phyloP scores from a whole-genome alignment of 2,888 invertebrate species.

The Drepanosiphum platanoidis region DNA sequence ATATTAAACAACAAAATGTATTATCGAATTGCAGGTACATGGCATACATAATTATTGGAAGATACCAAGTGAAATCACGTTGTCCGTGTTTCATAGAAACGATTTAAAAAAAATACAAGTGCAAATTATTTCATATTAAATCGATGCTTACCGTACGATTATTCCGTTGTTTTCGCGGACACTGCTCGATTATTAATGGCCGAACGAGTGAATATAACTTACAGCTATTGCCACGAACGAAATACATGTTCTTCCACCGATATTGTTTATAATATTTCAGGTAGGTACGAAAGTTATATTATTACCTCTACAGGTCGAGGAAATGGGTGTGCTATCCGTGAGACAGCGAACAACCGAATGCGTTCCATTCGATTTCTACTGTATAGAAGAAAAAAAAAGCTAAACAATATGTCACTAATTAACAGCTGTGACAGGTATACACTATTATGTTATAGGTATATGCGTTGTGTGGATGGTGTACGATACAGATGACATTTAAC shows the following conservation, averaged over 20 bases:
- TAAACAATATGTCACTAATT: constrained; percentile 62
- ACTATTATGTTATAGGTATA: constrained; percentile 38
- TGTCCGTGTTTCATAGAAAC: neutral
- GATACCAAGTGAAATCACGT: neutral
- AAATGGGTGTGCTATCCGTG: constrained; percentile 60
- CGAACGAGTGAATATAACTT: constrained; percentile 4
- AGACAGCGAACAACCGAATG: constrained; percentile 54
- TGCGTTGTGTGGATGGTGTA: neutral
- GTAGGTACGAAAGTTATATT: constrained; percentile 11
- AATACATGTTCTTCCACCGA: neutral
- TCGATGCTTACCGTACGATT: constrained; percentile 13
- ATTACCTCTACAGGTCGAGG: constrained; percentile 7
- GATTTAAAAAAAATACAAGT: neutral
- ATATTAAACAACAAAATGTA: neutral
- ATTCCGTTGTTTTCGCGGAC: constrained; percentile 31
- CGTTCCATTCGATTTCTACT: constrained; percentile 58
- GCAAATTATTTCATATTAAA: neutral
- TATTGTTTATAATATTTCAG: constrained; percentile 31
- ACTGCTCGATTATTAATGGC: constrained; percentile 8
- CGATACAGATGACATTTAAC: constrained; percentile 57
- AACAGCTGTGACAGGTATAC: constrained; percentile 62
- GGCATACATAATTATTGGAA: neutral
- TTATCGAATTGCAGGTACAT: too few relatives aligned
- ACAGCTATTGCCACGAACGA: neutral
- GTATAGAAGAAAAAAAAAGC: constrained; percentile 54